Conservation (phyloP, 2,888 invertebrate species). For the Eucera pruinosa region DNA sequence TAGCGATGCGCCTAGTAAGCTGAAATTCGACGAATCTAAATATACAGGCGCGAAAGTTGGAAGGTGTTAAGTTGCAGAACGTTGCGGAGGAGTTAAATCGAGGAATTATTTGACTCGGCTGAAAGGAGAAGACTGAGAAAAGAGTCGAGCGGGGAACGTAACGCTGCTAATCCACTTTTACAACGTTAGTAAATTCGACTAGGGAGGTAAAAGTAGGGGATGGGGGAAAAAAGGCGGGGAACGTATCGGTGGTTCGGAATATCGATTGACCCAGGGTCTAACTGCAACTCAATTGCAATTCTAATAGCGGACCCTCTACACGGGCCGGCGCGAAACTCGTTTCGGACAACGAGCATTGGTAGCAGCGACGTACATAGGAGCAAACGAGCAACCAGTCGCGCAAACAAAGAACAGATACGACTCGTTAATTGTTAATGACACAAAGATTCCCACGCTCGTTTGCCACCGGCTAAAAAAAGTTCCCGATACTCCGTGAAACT, state of each 20-base stretch:
- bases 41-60: too few relatives aligned
- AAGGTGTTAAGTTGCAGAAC: too few relatives aligned
- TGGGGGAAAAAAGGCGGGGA: background rate
- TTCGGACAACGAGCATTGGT: slow-evolving; percentile 30
- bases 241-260: slow-evolving; percentile 23
- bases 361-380: background rate
- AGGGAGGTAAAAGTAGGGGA: slow-evolving; percentile 28
- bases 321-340: slow-evolving; percentile 36
- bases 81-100: background rate
- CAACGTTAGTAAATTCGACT: slow-evolving; percentile 31
- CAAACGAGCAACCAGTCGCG: slow-evolving; percentile 33
- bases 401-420: slow-evolving; percentile 35
- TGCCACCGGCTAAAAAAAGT: too few relatives aligned
- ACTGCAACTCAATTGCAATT: slow-evolving; percentile 54
- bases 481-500: too few relatives aligned
- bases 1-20: too few relatives aligned
- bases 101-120: background rate
- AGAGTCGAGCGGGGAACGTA: background rate
- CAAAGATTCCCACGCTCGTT: slow-evolving; percentile 2
- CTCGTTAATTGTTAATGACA: slow-evolving; percentile 44
- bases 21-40: too few relatives aligned
- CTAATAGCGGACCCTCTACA: slow-evolving; percentile 46
- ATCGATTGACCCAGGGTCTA: slow-evolving; percentile 40
- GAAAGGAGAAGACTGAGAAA: background rate
- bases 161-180: slow-evolving; percentile 17